Evolutionary conservation across 2,113 vertebrate genomes (phyloP), one percentile per base, ranked within the genome.

Genomic region (Perca flavescens): DNA sequence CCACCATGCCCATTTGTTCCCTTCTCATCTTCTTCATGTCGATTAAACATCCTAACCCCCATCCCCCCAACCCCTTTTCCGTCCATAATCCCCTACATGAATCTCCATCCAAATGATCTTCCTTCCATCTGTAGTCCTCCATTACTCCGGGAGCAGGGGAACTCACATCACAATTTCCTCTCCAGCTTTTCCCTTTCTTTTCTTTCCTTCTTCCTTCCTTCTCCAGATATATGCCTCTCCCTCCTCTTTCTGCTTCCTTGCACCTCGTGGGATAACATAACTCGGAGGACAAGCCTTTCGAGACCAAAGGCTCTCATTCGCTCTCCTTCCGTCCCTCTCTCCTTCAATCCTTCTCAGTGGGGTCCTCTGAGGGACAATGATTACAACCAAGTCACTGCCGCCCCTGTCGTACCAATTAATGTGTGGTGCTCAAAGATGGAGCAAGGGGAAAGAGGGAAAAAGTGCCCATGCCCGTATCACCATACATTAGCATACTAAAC

Each of bases 401-500:
- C 81, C 80, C 86, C 74, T 91, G 85, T 93, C 90, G 91, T 84
- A 86, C 78, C 93, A 92, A 93, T 94, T 94, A 94, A 93, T 91
- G 80, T 31, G 67, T 66, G 84, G 89, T 86, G 86, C 86, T 92
- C 91, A 88, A 90, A 92, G 86, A 83, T 22, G 72, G 62, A 88
- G 83, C 52, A 49, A 53, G 63, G 77, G 79, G 71, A 77, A 63
- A 82, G 75, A 76, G 67, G 65, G 61, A 72, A 31, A 77, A 85
- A 74, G 75, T 22, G 77, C 50, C 80, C 61, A 61, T 74, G 78
- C 62, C 78, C 68, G 11, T 79, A 90, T 94, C 90, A 89, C 89
- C 90, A 94, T 93, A 85, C 90, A 94, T 95, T 93, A 94, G 73
- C 94, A 94, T 94, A 90, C 66, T 93, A 91, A 93, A 90, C 83